Conservation (phyloP, 2,113 vertebrate genomes). For the Chaetura pelagica region DNA sequence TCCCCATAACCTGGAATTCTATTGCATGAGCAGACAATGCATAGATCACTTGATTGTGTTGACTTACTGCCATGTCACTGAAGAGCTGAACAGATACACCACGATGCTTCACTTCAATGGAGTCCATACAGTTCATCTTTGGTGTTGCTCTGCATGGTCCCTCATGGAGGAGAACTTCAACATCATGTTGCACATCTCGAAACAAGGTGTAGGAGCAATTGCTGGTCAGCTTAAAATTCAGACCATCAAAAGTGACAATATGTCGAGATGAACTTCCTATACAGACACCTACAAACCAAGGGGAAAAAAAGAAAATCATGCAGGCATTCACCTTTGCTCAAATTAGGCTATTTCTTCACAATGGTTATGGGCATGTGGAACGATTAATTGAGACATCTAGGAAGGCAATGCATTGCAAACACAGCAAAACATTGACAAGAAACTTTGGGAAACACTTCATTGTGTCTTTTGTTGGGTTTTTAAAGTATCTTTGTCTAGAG, state of each 20-base stretch:
- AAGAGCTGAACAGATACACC: conserved; percentile 77
- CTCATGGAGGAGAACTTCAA: conserved; percentile 85
- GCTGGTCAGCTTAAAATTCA: conserved; percentile 86
- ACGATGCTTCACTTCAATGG: conserved; percentile 83
- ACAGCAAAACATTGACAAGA: background rate
- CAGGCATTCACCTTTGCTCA: background rate
- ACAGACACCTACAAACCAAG: conserved; percentile 83
- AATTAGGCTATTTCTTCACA: background rate
- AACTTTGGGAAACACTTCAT: background rate
- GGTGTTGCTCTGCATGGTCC: conserved; percentile 76
- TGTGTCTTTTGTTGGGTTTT: background rate
- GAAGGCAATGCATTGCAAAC: background rate
- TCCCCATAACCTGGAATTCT: background rate
- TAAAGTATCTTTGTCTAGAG: background rate
- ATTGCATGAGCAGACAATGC: background rate
- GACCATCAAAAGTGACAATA: conserved; percentile 89
- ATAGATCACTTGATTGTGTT: background rate
- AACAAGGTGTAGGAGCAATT: conserved; percentile 91
- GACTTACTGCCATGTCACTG: conserved; percentile 86
- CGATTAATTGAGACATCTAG: background rate
- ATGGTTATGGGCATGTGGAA: background rate
- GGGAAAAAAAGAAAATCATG: background rate
- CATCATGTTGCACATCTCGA: conserved; percentile 66
- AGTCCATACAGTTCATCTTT: conserved; percentile 87
- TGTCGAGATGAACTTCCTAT: conserved; percentile 92